Conservation (phyloP, 2,888 invertebrate genomes). For the Ganaspis brasiliensis region DNA sequence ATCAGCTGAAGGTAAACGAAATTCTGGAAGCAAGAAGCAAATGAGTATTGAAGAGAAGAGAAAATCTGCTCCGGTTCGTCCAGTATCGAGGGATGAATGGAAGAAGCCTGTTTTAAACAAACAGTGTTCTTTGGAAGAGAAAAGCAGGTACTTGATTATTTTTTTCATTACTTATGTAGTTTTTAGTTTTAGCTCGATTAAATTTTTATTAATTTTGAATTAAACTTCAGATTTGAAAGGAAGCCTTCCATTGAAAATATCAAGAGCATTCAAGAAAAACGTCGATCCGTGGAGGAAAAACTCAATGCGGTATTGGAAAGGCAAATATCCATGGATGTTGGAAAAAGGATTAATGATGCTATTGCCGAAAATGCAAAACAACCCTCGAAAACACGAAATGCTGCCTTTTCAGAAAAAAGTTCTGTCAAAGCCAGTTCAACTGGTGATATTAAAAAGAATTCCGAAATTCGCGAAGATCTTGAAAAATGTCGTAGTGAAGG, state of each 20-base stretch:
- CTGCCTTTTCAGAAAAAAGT: conserved; percentile 62
- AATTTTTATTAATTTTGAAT: not conserved
- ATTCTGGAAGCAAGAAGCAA: conserved; percentile 58
- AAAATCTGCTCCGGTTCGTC: conserved; percentile 75
- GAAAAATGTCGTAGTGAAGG: conserved; percentile 74
- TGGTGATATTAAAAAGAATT: conserved; percentile 71
- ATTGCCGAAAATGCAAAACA: conserved; percentile 57
- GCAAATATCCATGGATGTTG: conserved; percentile 73
- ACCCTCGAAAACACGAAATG: conserved; percentile 51
- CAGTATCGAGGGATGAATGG: conserved; percentile 69
- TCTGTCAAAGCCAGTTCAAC: conserved; percentile 72
- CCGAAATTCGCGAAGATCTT: conserved; percentile 64
- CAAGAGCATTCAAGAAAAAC: conserved; percentile 75
- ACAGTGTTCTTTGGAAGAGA: conserved; percentile 74
- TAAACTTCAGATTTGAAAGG: conserved; percentile 49
- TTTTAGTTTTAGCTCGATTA: too few species aligned
- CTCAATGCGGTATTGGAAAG: conserved; percentile 77
- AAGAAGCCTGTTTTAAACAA: conserved; percentile 70
- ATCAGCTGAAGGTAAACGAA: conserved; percentile 65
- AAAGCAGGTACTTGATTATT: conserved; percentile 65
- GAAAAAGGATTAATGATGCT: conserved; percentile 68
- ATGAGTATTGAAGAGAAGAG: conserved; percentile 74
- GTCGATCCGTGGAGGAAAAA: conserved; percentile 77
- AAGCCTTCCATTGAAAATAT: conserved; percentile 59
- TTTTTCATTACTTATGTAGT: conserved; percentile 10